Evolutionary conservation across 1,140 invertebrate species (phyloP), one percentile per base, ranked within the genome.

Genomic region (Philotrypesis tridentata): DNA sequence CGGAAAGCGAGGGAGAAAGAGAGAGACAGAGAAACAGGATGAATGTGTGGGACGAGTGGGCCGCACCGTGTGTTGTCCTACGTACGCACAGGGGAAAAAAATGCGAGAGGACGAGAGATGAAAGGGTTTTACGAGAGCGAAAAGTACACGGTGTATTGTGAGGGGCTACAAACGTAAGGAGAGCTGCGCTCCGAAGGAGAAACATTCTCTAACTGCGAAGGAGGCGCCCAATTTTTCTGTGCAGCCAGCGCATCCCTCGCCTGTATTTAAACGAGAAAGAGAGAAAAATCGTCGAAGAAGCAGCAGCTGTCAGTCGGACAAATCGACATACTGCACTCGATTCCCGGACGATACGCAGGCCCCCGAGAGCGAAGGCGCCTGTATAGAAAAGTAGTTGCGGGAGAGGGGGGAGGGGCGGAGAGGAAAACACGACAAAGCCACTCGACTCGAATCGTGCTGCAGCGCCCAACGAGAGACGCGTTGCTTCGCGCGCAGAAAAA

Each of bases 291-390:
- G 2, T 3, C 9, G 21, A 21, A n/a, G 2, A n/a, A 8, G n/a
- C 5, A 65, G 7, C 61, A 29, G 1, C 61, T 65, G 61, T 29
- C 61, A 12, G 25, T 27, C 25, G 7, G 61, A 65, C 25, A n/a
- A 65, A 65, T 72, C 68, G 78, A 37, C 9, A 43, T n/a, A 73
- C 33, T 63, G 25, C 68, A 72, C 33, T 61, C 55, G 21, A 40
- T 72, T 25, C 78, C 40, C 1, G 1, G 25, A 25, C 12, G 9
- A 63, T 9, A 75, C 21, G 8, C 25, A 67, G 17, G 11, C 21
- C n/a, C n/a, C 25, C 25, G 48, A 78, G 9, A 75, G 25, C n/a
- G 40, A 4, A 61, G 60, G 23, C 60, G 60, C 14, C 23, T n/a
- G n/a, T n/a, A n/a, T n/a, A n/a, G n/a, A n/a, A n/a, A n/a, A n/a